Evolutionary conservation across 2,797 vertebrate genomes (phyloP).

Genomic region (Melanotaenia pygmaea): DNA sequence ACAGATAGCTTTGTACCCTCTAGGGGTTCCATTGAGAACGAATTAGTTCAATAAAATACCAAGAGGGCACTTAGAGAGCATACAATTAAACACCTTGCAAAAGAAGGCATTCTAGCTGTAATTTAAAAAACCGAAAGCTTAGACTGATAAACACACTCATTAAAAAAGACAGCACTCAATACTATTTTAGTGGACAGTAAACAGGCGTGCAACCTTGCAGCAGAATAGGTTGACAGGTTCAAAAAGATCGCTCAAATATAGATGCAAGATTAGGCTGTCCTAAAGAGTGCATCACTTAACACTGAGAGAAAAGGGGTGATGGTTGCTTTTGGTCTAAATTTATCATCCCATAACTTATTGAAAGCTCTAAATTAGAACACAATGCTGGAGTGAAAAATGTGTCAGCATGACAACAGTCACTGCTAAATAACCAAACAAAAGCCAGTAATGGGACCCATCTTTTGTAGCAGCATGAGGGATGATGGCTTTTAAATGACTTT

Average conservation of each 20-base stretch:
- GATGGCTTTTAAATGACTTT: slow-evolving; percentile 45
- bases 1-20: slow-evolving; percentile 68
- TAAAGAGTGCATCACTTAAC: slow-evolving; percentile 13
- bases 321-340: slow-evolving; percentile 35
- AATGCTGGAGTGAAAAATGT: slow-evolving; percentile 24
- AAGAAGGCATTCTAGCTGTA: slow-evolving; percentile 47
- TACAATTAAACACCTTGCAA: slow-evolving; percentile 74
- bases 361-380: slow-evolving; percentile 36
- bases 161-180: slow-evolving; percentile 63
- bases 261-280: not conserved
- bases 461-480: slow-evolving; percentile 28
- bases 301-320: not conserved
- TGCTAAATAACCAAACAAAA: slow-evolving; percentile 26
- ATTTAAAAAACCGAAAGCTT: slow-evolving; percentile 62
- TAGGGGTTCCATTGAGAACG: slow-evolving; percentile 68
- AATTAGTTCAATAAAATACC: slow-evolving; percentile 73
- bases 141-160: slow-evolving; percentile 63
- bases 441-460: slow-evolving; percentile 34
- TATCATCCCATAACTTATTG: slow-evolving; percentile 17
- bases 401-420: slow-evolving; percentile 30
- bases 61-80: slow-evolving; percentile 55
- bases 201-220: slow-evolving; percentile 30
- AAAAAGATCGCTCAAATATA: not conserved
- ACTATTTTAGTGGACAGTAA: slow-evolving; percentile 42
- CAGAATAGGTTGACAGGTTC: slow-evolving; percentile 5